phyloP scores from a whole-genome alignment of 2,113 vertebrate genomes.

The Callocephalon fimbriatum region DNA sequence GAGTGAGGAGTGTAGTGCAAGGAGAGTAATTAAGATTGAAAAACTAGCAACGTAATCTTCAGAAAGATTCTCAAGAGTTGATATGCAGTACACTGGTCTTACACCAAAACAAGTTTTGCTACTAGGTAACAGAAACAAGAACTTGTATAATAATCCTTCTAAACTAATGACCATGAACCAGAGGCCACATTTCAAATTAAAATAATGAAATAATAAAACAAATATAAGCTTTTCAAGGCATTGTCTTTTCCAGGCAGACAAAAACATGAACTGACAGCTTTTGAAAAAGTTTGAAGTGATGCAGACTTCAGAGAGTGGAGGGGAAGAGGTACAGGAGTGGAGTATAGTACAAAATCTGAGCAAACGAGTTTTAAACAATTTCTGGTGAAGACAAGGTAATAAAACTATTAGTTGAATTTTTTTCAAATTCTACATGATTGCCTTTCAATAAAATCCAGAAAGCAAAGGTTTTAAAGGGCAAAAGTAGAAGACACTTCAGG shows the following conservation, averaged over 20 bases:
- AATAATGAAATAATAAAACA: neutral
- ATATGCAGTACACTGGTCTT: neutral
- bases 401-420: neutral
- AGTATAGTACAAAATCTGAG: neutral
- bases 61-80: neutral
- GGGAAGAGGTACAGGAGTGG: neutral
- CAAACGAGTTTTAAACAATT: neutral
- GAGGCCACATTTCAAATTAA: neutral
- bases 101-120: neutral
- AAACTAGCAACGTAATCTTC: neutral
- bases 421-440: neutral
- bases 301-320: neutral
- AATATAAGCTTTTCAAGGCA: neutral
- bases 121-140: neutral
- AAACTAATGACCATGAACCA: neutral
- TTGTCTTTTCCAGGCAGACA: neutral
- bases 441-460: neutral
- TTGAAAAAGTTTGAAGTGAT: neutral
- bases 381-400: neutral
- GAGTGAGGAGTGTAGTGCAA: neutral
- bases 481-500: neutral
- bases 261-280: neutral
- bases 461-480: neutral
- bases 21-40: neutral
- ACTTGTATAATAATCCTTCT: neutral